Percentiles rank a stretch among this genome's conserved stretches.
Conservation (phyloP, 2,113 vertebrate genomes). For the Lepidothrix coronata region DNA sequence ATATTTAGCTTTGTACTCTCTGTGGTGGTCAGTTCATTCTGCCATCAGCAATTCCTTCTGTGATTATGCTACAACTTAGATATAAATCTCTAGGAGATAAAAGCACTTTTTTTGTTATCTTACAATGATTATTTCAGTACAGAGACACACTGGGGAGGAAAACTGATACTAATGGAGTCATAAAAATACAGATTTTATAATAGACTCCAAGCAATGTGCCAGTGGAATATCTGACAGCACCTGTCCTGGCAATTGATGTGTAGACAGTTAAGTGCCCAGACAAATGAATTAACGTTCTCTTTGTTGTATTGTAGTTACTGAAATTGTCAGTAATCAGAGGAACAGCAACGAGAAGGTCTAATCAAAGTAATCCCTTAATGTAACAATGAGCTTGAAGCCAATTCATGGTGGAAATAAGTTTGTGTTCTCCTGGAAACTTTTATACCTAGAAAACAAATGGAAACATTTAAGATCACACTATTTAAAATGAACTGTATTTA, state of each 20-base stretch:
- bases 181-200: background rate
- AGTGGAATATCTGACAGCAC: background rate
- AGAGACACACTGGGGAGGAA: background rate
- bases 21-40: background rate
- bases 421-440: background rate
- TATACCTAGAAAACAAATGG: background rate
- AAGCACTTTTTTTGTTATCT: background rate
- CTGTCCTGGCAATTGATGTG: background rate
- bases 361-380: background rate
- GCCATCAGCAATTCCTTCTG: background rate
- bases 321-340: background rate
- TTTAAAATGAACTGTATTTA: background rate
- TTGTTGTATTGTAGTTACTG: background rate
- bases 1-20: background rate
- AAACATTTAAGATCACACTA: background rate
- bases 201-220: background rate
- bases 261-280: background rate
- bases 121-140: background rate
- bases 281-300: background rate
- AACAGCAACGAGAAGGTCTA: background rate
- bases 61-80: background rate
- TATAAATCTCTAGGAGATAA: background rate
- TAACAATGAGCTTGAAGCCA: background rate
- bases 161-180: background rate
- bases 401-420: background rate